Evolutionary conservation across 2,797 vertebrate genomes (phyloP).

Genomic region (Muraenolepis orangiensis): DNA sequence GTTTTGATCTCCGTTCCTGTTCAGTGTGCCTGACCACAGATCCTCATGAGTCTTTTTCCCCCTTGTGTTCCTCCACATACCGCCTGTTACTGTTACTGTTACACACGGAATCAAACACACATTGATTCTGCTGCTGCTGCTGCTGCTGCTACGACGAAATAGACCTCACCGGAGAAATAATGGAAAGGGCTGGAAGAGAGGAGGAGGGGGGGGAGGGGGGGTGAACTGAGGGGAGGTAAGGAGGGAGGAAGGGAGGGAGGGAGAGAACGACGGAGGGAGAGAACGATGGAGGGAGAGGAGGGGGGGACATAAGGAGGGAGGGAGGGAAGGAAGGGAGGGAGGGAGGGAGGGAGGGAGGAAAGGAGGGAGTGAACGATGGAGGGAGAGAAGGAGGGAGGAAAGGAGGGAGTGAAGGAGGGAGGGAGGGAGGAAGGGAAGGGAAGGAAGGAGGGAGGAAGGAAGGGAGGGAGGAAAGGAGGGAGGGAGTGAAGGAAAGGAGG

Average conservation of each 20-base stretch:
- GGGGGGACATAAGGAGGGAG: too few species aligned
- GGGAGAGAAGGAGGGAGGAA: neutral
- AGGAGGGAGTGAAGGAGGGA: neutral
- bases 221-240: slow-evolving; percentile 48
- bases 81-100: slow-evolving; percentile 11
- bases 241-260: slow-evolving; percentile 48
- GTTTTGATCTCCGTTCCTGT: neutral
- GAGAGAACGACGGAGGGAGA: slow-evolving; percentile 9
- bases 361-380: slow-evolving; percentile 56
- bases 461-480: slow-evolving; percentile 20
- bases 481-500: too few species aligned
- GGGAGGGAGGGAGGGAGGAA: neutral
- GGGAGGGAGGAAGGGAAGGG: slow-evolving; percentile 26
- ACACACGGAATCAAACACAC: slow-evolving; percentile 34
- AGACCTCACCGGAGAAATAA: slow-evolving; percentile 49
- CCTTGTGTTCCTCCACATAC: slow-evolving; percentile 21
- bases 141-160: slow-evolving; percentile 26
- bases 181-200: slow-evolving; percentile 52
- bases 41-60: neutral
- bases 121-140: too few species aligned
- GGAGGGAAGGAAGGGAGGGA: neutral
- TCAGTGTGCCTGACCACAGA: neutral
- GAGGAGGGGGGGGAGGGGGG: neutral
- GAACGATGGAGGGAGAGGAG: slow-evolving; percentile 60
- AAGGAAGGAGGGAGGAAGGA: slow-evolving; percentile 55